Conservation (phyloP, 2,888 invertebrate genomes). For the Nomada goodeniana region DNA sequence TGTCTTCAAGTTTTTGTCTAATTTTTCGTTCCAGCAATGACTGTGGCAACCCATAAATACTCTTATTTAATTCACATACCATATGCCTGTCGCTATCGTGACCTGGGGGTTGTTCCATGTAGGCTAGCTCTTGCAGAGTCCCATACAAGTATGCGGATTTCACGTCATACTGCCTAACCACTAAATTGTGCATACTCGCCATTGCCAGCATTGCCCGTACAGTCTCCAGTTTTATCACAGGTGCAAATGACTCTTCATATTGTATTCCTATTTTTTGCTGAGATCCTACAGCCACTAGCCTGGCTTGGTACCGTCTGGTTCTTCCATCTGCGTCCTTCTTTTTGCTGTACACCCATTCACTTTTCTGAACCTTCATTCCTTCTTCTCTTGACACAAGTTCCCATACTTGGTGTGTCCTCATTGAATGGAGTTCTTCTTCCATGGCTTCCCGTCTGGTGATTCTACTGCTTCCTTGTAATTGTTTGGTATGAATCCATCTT, state of each 20-base stretch:
- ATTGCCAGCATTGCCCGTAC: slow-evolving; percentile 14
- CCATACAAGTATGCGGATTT: slow-evolving; percentile 29
- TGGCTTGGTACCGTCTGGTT: slow-evolving; percentile 3
- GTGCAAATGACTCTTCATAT: slow-evolving; percentile 13
- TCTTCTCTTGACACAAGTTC: slow-evolving; percentile 10
- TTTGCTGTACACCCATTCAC: slow-evolving; percentile 30
- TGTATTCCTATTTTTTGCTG: slow-evolving; percentile 10
- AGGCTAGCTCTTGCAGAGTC: slow-evolving; percentile 12
- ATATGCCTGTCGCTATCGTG: background rate
- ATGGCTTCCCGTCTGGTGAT: slow-evolving; percentile 8
- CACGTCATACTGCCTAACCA: slow-evolving; percentile 23
- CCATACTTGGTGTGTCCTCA: slow-evolving; percentile 17
- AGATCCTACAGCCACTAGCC: slow-evolving; percentile 8
- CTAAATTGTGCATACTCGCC: background rate
- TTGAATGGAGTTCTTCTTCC: slow-evolving; percentile 21
- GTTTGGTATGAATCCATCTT: background rate
- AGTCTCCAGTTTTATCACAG: slow-evolving; percentile 18
- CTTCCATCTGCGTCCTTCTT: slow-evolving; percentile 11
- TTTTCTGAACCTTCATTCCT: slow-evolving; percentile 15
- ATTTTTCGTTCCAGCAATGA: slow-evolving; percentile 7
- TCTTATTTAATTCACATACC: slow-evolving; percentile 18
- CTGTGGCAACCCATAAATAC: slow-evolving; percentile 27
- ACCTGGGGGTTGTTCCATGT: slow-evolving; percentile 26
- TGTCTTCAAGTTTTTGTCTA: background rate
- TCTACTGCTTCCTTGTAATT: slow-evolving; percentile 15